phyloP scores from a whole-genome alignment of 1,140 invertebrate species.

The Tetramorium simillimum region DNA sequence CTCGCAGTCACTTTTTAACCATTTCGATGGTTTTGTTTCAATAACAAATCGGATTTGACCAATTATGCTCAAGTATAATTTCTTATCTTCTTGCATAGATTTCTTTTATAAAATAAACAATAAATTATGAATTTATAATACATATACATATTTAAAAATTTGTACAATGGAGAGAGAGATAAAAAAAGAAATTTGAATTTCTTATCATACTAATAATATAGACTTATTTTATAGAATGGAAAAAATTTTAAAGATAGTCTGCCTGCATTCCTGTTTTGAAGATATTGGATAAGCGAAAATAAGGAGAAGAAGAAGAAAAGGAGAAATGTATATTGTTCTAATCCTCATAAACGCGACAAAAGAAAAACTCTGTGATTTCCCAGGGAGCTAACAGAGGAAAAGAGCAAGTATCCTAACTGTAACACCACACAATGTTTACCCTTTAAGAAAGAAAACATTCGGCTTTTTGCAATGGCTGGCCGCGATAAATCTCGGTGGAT shows the following conservation, averaged over 20 bases:
- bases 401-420: background rate
- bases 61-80: background rate
- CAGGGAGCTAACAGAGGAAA: background rate
- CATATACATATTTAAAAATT: background rate
- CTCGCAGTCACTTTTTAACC: background rate
- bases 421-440: background rate
- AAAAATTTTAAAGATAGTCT: background rate
- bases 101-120: background rate
- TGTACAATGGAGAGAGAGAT: background rate
- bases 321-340: background rate
- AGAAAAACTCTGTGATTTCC: background rate
- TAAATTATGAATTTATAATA: background rate
- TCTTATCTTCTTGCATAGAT: background rate
- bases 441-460: background rate
- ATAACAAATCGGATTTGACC: background rate
- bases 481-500: conserved; percentile 34
- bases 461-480: background rate
- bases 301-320: background rate
- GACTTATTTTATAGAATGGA: background rate
- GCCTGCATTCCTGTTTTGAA: background rate
- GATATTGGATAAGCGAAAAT: background rate
- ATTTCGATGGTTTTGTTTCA: background rate
- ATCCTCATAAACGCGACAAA: background rate
- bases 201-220: conserved; percentile 5
- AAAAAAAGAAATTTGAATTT: background rate